A percentile compares a stretch with the other conserved stretches of the same genome.
phyloP scores from a whole-genome alignment of 1,140 invertebrate genomes.

The Pentalonia nigronervosa region DNA sequence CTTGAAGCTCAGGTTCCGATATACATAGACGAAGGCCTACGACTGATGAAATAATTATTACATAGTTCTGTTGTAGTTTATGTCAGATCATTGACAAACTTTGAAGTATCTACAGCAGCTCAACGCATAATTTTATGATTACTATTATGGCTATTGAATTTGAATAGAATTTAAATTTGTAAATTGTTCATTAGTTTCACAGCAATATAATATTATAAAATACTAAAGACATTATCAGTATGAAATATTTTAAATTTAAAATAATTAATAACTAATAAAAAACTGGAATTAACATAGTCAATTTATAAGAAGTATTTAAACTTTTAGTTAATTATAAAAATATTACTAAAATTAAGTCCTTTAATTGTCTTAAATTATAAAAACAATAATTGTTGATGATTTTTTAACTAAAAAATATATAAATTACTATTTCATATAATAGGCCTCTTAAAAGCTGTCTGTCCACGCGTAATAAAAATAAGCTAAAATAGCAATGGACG shows the following conservation, averaged over 20 bases:
- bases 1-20: background rate
- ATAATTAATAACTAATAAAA: no score
- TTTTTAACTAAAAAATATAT: background rate
- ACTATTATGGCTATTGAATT: background rate
- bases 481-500: background rate
- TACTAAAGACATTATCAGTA: no score
- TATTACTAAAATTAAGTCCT: background rate
- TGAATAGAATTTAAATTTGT: background rate
- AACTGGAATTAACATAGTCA: background rate
- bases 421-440: background rate
- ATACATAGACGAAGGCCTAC: background rate
- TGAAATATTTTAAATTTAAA: no score
- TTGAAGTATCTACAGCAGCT: background rate
- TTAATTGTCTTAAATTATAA: background rate
- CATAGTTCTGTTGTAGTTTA: background rate
- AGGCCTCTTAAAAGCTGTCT: fast-evolving
- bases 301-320: background rate
- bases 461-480: background rate
- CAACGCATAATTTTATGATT: background rate
- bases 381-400: background rate
- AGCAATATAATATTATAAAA: background rate
- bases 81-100: background rate
- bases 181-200: background rate
- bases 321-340: no score
- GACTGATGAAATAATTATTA: background rate